These are phyloP conservation scores for Morpho helenor DNA, from an alignment of 2,888 invertebrate species.

Conservation along the genomic window DNA sequence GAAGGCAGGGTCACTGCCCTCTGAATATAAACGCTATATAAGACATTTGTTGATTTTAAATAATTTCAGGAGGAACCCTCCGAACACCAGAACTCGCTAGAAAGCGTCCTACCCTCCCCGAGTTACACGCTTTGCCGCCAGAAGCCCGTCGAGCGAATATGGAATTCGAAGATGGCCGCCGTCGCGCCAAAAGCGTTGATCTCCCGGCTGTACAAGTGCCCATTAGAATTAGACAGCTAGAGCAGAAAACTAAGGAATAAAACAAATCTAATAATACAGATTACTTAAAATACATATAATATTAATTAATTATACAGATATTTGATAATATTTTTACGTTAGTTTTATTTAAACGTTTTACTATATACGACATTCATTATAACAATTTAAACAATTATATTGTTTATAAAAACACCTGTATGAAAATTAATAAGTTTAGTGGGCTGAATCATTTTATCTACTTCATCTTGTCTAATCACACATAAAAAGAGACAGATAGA, in stretches of 20 bases:
- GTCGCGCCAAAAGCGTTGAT: conserved; percentile 65
- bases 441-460: too few relatives aligned
- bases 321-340: too few relatives aligned
- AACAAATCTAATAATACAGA: too few relatives aligned
- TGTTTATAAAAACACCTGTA: too few relatives aligned
- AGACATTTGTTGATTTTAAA: not conserved
- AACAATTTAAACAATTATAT: too few relatives aligned
- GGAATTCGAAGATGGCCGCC: conserved; percentile 52
- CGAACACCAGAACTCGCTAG: conserved; percentile 52
- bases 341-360: too few relatives aligned
- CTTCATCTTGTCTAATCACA: too few relatives aligned
- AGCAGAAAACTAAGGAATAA: conserved; percentile 44
- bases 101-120: conserved; percentile 55
- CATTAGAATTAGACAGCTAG: conserved; percentile 62
- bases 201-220: conserved; percentile 72
- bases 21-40: not conserved
- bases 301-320: not conserved
- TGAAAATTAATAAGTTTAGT: too few relatives aligned
- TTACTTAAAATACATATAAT: not conserved
- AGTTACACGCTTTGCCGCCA: conserved; percentile 45
- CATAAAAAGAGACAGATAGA: too few relatives aligned
- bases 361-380: too few relatives aligned
- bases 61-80: conserved; percentile 46
- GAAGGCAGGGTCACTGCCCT: too few relatives aligned
- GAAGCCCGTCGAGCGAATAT: conserved; percentile 36